Conservation (phyloP, 2,888 invertebrate genomes). For the Drosophila vallismaia region DNA sequence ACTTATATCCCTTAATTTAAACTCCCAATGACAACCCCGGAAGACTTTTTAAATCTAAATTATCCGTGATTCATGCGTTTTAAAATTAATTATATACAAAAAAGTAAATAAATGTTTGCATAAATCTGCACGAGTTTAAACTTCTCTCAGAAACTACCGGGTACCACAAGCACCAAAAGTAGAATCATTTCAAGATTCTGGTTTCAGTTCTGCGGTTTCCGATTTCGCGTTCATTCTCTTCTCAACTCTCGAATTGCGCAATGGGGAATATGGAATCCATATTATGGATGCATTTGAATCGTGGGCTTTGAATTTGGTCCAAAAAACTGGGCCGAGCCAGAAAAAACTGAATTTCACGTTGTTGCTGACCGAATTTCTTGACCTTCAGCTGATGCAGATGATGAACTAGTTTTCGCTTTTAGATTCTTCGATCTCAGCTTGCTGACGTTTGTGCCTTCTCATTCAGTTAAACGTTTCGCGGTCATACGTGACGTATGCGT, state of each 20-base stretch:
- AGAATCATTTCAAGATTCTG: conserved; percentile 27
- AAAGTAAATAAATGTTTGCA: conserved; percentile 9
- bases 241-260: conserved; percentile 34
- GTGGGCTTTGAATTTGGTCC: conserved; percentile 20
- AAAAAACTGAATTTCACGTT: conserved; percentile 17
- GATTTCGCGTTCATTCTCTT: conserved; percentile 6
- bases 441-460: conserved; percentile 30
- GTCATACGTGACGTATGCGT: conserved; percentile 32
- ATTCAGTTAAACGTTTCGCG: conserved; percentile 11
- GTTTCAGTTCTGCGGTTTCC: conserved; percentile 26
- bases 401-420: conserved; percentile 38
- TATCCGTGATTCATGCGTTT: conserved; percentile 12
- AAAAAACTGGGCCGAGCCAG: conserved; percentile 13
- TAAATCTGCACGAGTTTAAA: conserved; percentile 22
- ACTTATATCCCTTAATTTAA: neutral
- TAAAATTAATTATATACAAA: conserved; percentile 12
- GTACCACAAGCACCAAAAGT: conserved; percentile 4
- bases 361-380: conserved; percentile 36
- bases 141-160: conserved; percentile 30
- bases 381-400: conserved; percentile 31
- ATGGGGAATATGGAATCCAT: too few relatives aligned
- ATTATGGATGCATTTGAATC: conserved; percentile 17
- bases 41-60: conserved; percentile 4
- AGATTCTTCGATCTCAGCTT: conserved; percentile 16
- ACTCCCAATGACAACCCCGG: conserved; percentile 1